Percentiles rank a stretch among this genome's conserved stretches.
Evolutionary conservation across 2,113 vertebrate genomes (phyloP).

Genomic region (Cheirogaleus medius): DNA sequence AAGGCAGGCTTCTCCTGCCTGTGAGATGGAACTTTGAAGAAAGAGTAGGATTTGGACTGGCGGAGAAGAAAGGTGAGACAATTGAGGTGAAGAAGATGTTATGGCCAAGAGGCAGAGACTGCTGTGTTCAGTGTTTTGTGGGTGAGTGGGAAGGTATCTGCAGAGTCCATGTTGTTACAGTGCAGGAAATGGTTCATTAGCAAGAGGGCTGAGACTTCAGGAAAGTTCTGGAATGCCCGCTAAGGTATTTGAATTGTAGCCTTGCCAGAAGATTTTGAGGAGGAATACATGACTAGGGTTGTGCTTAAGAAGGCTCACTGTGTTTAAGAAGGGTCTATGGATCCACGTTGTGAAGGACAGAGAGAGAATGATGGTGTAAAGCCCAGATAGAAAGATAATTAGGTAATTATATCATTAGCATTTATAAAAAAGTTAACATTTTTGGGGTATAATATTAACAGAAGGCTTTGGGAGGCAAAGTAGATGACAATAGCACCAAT

Average conservation of each 20-base stretch:
- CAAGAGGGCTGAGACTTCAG: neutral
- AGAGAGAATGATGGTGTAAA: neutral
- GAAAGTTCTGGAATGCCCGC: neutral
- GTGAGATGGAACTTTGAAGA: neutral
- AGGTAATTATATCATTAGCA: neutral
- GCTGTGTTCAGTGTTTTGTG: neutral
- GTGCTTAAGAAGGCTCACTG: neutral
- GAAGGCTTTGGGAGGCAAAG: neutral
- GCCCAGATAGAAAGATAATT: neutral
- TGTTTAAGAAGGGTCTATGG: neutral
- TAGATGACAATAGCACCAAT: neutral
- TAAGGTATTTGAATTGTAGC: neutral
- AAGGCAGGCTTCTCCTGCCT: neutral
- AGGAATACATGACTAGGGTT: neutral
- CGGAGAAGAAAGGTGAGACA: neutral
- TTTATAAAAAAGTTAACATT: neutral
- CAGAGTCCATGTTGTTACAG: neutral
- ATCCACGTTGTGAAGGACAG: neutral
- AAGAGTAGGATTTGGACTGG: neutral
- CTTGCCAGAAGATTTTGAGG: neutral
- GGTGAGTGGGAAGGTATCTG: accelerated
- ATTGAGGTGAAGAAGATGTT: neutral
- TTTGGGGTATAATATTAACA: neutral
- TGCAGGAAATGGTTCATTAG: neutral
- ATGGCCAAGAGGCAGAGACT: neutral